A percentile compares a stretch with the other conserved stretches of the same genome.
phyloP scores from a whole-genome alignment of 2,113 vertebrate species.

The Grus americana region DNA sequence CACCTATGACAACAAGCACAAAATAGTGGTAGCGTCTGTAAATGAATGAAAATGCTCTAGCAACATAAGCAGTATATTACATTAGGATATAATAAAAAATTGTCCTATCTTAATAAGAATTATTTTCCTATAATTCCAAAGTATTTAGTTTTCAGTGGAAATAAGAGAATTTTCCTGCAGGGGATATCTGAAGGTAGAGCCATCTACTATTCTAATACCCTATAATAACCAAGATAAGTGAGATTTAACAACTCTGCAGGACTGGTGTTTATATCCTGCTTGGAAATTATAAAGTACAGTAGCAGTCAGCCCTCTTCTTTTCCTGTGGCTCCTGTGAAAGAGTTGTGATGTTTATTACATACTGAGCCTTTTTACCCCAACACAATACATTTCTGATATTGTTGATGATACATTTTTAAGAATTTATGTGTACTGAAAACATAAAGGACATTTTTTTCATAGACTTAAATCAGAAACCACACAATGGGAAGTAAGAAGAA shows the following conservation, averaged over 20 bases:
- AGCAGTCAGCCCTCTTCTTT: slow-evolving; percentile 4
- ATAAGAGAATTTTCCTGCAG: slow-evolving; percentile 37
- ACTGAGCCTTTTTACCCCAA: slow-evolving; percentile 22
- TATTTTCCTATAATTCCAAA: not conserved
- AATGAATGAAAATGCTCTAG: not conserved
- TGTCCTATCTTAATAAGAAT: not conserved
- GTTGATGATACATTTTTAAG: not conserved
- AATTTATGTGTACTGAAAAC: not conserved
- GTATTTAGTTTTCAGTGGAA: slow-evolving; percentile 5
- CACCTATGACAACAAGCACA: not conserved
- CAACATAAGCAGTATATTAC: not conserved
- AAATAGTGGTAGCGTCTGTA: not conserved
- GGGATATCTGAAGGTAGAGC: slow-evolving; percentile 17
- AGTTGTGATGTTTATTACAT: slow-evolving; percentile 20
- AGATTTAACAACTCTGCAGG: slow-evolving; percentile 67
- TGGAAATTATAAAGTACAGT: slow-evolving; percentile 60
- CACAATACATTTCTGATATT: not conserved
- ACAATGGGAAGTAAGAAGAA: not conserved
- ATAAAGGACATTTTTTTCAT: not conserved
- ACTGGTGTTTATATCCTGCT: slow-evolving; percentile 51
- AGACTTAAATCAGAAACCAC: not conserved
- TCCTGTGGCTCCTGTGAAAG: slow-evolving; percentile 14
- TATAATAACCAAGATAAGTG: slow-evolving; percentile 65
- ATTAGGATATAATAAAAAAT: not conserved
- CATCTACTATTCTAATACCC: slow-evolving; percentile 61